A percentile compares a stretch with the other conserved stretches of the same genome.
Conservation (phyloP, 2,888 invertebrate species). For the Morpho deidamia region DNA sequence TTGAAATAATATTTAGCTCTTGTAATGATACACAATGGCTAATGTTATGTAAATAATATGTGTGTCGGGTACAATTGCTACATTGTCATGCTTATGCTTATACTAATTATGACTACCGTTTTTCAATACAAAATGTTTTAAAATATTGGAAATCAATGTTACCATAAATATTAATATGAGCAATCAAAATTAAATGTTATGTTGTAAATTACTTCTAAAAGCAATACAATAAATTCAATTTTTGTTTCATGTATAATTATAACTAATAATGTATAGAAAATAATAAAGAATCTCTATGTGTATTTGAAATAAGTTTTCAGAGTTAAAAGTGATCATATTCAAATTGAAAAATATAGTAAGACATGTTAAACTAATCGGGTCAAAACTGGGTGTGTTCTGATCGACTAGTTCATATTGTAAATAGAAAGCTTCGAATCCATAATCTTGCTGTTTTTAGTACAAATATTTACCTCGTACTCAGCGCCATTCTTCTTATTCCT, state of each 20-base stretch:
- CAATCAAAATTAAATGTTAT: no score
- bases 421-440: slow-evolving; percentile 24
- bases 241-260: no score
- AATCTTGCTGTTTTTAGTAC: slow-evolving; percentile 20
- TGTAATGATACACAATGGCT: slow-evolving; percentile 15
- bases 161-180: background rate
- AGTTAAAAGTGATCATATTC: no score
- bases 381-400: slow-evolving; percentile 4
- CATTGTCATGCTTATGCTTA: background rate
- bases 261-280: no score
- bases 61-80: slow-evolving; percentile 1
- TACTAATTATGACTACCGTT: background rate
- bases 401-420: slow-evolving; percentile 8
- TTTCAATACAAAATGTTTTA: background rate
- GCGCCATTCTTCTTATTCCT: slow-evolving; percentile 67
- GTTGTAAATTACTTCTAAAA: no score
- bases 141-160: background rate
- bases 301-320: no score
- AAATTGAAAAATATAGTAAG: no score
- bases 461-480: slow-evolving; percentile 68
- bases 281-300: no score
- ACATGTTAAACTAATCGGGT: background rate
- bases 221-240: no score
- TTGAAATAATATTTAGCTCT: background rate
- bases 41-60: slow-evolving; percentile 24